Percentiles rank a stretch among this genome's conserved stretches.
phyloP scores from a whole-genome alignment of 1,140 invertebrate genomes.

The Tachypleus tridentatus region DNA sequence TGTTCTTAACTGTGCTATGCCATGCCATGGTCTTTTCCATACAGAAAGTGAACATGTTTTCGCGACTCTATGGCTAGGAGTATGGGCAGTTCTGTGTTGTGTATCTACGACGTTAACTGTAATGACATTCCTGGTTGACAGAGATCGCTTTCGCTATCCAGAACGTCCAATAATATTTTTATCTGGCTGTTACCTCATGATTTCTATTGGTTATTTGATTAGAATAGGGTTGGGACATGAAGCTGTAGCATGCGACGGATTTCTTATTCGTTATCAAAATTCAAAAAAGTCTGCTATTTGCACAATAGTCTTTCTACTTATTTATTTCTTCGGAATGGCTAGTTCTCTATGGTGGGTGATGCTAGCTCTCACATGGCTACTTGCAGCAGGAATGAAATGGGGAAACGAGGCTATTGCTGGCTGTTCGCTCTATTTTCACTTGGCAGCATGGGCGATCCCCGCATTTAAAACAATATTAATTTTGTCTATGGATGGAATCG shows the following conservation, averaged over 20 bases:
- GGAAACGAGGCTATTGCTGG: constrained; percentile 90
- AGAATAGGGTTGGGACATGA: constrained; percentile 72
- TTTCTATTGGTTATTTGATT: constrained; percentile 79
- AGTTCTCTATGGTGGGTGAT: constrained; percentile 93
- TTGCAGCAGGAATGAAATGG: constrained; percentile 88
- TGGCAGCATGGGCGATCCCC: constrained; percentile 78
- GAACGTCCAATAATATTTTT: constrained; percentile 91
- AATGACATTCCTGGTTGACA: constrained; percentile 85
- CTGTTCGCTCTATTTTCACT: constrained; percentile 85
- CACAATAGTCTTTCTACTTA: constrained; percentile 71
- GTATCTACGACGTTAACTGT: constrained; percentile 41
- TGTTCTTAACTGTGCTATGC: constrained; percentile 71
- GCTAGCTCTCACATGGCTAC: constrained; percentile 83
- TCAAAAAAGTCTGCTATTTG: constrained; percentile 58
- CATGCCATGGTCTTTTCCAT: constrained; percentile 80
- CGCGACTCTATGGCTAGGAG: constrained; percentile 53
- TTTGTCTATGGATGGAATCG: constrained; percentile 63
- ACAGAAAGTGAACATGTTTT: constrained; percentile 71
- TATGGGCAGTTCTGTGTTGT: constrained; percentile 41
- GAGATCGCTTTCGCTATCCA: constrained; percentile 64
- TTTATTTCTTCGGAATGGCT: constrained; percentile 90
- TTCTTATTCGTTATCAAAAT: constrained; percentile 42
- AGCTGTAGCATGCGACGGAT: constrained; percentile 75
- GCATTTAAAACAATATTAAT: constrained; percentile 73
- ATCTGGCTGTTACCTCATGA: constrained; percentile 88